Base-by-base conservation (phyloP, 2,888 invertebrate genomes). In the Cacoxenus indagator region DNA sequence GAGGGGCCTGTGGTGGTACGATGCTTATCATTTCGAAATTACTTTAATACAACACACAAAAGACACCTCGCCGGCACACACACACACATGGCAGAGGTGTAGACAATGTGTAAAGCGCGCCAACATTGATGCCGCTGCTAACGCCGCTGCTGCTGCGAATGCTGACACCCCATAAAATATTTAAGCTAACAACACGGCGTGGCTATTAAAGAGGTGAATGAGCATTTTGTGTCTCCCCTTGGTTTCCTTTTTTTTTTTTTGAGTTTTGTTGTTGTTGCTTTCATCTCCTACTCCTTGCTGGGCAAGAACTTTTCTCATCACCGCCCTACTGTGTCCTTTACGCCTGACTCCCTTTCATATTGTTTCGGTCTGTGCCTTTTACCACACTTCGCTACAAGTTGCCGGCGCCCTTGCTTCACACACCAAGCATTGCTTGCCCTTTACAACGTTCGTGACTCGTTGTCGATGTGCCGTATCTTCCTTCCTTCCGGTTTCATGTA, bases 111-210 rank as follows among this genome's bases (percentile, higher is more conserved):
- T n/a, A 75, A 73, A 78, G 77, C 81, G 75, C 81, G 77, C 75
- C 77, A 74, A 77, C 79, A 78, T 78, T 77, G 77, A 75, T 78
- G 51, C 29, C 9, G 19, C 27, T 55, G 59, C 24, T 45, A 24
- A n/a, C 48, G 62, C 27, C 67, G 54, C 64, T 17, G 17, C 14
- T 37, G 43, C 54, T 37, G 54, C 29, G 43, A 81, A 80, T 80
- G 78, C 83, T 81, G 83, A 83, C 83, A 83, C 83, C 82, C 83
- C 83, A 83, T 83, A 83, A 83, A 83, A 83, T 83, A 83, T 83
- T 83, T 81, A 83, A 83, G 77, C 77, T 79, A 83, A 82, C 83
- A 82, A 71, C 76, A 77, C 48, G 67, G 29, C 64, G 48, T 27
- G 70, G 72, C 78, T 75, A 82, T 82, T 83, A 83, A 83, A 81